These are phyloP conservation scores for Laticauda laticaudata DNA, from an alignment of 2,113 vertebrate genomes.

Conservation along the genomic window DNA sequence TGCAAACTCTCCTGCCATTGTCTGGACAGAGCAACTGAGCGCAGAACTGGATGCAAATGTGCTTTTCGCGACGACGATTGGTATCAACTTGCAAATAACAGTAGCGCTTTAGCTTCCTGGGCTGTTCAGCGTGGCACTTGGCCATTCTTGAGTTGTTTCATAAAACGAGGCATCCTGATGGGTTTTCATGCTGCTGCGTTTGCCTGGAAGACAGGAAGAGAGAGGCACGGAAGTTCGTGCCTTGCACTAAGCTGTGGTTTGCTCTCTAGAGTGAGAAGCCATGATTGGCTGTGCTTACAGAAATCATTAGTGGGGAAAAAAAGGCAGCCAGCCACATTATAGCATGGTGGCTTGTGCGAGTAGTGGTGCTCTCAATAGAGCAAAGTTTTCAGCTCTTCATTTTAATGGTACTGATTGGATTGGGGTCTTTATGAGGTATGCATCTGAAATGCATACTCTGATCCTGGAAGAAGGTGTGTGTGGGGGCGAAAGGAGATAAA, in stretches of 20 bases:
- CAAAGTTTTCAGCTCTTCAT: background rate
- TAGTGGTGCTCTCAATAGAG: background rate
- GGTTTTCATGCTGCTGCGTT: background rate
- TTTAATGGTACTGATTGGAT: background rate
- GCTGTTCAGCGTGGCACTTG: background rate
- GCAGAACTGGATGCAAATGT: background rate
- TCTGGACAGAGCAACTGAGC: slow-evolving; percentile 29
- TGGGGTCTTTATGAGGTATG: background rate
- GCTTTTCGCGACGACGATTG: background rate
- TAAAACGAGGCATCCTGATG: background rate
- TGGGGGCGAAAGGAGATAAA: background rate
- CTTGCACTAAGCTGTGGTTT: background rate
- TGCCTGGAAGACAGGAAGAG: background rate
- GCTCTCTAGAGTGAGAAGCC: background rate
- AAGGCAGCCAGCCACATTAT: background rate
- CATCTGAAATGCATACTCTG: background rate
- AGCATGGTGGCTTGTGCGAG: background rate
- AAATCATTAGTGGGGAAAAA: background rate
- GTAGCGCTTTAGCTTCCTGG: background rate
- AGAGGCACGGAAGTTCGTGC: background rate
- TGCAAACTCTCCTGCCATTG: accelerated
- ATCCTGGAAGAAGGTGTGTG: background rate
- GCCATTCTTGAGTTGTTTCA: background rate
- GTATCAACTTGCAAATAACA: background rate
- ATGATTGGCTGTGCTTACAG: background rate